Evolutionary conservation across 1,140 invertebrate genomes (phyloP).

Genomic region (Aphis craccivora): DNA sequence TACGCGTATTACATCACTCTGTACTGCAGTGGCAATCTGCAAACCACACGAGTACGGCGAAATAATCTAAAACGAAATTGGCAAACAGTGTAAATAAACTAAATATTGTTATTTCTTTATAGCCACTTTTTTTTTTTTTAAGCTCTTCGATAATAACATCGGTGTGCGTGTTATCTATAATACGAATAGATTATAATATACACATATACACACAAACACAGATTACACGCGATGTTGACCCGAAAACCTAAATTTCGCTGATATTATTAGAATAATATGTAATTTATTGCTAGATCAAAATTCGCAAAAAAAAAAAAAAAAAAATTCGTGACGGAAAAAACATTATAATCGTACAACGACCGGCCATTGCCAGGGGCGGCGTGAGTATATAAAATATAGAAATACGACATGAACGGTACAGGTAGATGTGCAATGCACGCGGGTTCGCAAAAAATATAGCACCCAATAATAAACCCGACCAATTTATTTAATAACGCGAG

Average conservation of each 20-base stretch:
- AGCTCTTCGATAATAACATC: background rate
- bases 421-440: background rate
- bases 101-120: background rate
- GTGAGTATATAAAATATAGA: background rate
- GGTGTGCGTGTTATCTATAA: background rate
- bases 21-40: background rate
- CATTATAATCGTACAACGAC: background rate
- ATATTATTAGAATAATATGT: background rate
- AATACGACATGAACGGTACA: background rate
- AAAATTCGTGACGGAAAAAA: background rate
- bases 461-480: background rate
- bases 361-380: background rate
- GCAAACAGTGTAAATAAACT: background rate
- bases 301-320: background rate
- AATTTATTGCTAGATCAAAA: background rate
- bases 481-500: background rate
- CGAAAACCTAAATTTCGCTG: background rate
- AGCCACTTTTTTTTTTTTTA: background rate
- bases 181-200: background rate
- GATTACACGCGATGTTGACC: conserved; percentile 7
- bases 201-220: background rate
- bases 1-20: background rate
- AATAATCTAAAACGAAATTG: background rate
- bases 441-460: background rate
- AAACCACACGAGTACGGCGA: background rate